Evolutionary conservation across 2,888 invertebrate genomes (phyloP).

Genomic region (Apodemia mormo): DNA sequence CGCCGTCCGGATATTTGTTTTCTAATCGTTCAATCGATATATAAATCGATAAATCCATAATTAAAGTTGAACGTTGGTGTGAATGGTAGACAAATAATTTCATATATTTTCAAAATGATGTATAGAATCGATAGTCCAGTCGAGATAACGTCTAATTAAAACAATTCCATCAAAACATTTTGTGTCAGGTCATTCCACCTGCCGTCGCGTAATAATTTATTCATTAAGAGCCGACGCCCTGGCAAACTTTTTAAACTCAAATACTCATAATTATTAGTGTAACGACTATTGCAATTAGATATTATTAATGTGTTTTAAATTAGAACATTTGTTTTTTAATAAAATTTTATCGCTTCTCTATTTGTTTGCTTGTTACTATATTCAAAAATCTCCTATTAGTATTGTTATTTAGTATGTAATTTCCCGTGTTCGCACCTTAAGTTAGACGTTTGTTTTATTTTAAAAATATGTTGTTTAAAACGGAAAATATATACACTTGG

Average conservation of each 20-base stretch:
- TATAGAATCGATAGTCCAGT: conserved; percentile 65
- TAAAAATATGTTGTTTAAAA: too few relatives aligned
- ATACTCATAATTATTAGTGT: not conserved
- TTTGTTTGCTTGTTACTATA: too few relatives aligned
- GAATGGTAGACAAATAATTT: conserved; percentile 62
- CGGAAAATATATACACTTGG: too few relatives aligned
- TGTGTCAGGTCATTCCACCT: conserved; percentile 81
- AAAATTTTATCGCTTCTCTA: too few relatives aligned
- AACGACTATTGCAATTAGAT: not conserved
- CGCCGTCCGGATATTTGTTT: conserved; percentile 61
- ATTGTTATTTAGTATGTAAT: too few relatives aligned
- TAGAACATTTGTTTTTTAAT: not conserved
- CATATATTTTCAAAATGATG: conserved; percentile 66
- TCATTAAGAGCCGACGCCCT: conserved; percentile 67
- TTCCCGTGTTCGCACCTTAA: too few relatives aligned
- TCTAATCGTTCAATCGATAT: conserved; percentile 53
- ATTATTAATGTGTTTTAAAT: conserved; percentile 1
- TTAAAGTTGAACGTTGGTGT: conserved; percentile 63
- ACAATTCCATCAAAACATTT: conserved; percentile 81
- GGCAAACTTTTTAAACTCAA: conserved; percentile 23
- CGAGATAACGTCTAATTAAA: conserved; percentile 79
- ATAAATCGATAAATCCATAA: conserved; percentile 47
- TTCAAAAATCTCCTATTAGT: too few relatives aligned
- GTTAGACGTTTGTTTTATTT: too few relatives aligned
- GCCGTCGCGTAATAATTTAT: conserved; percentile 73